Evolutionary conservation across 2,113 vertebrate genomes (phyloP).

Genomic region (Dipodomys spectabilis): DNA sequence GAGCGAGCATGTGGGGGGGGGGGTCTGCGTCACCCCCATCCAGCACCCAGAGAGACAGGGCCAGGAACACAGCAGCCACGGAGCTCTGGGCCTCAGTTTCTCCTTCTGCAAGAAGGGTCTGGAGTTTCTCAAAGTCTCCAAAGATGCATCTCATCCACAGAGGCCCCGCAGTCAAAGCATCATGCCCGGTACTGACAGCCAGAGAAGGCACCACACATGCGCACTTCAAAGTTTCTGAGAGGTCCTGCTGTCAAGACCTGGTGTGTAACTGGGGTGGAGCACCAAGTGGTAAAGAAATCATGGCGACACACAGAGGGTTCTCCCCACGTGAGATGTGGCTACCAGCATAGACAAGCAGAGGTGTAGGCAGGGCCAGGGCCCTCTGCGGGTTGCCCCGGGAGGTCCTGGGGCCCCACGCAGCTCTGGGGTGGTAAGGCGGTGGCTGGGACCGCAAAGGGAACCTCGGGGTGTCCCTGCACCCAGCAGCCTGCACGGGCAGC

Average conservation of each 20-base stretch:
- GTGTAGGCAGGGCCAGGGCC: background rate
- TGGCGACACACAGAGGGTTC: background rate
- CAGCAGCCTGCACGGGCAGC: background rate
- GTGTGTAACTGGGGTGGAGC: no score
- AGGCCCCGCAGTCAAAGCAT: background rate
- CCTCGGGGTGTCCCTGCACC: fast-evolving
- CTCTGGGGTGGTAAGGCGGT: no score
- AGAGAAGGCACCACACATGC: no score
- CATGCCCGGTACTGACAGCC: no score
- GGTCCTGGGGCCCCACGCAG: no score
- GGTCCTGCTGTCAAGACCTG: background rate
- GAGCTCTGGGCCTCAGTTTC: background rate
- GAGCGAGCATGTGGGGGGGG: no score
- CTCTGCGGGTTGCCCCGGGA: no score
- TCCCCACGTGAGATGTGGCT: background rate
- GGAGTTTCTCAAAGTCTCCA: background rate
- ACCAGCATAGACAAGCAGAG: background rate
- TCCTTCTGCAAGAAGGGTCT: background rate
- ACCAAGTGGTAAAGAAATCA: no score
- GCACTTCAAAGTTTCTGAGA: conserved; percentile 7
- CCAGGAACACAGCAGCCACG: background rate
- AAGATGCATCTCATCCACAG: background rate
- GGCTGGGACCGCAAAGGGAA: fast-evolving
- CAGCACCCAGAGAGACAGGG: background rate
- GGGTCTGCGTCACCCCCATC: background rate